Base-by-base conservation (phyloP, 2,888 invertebrate genomes). In the Agrilus cyanescens region DNA sequence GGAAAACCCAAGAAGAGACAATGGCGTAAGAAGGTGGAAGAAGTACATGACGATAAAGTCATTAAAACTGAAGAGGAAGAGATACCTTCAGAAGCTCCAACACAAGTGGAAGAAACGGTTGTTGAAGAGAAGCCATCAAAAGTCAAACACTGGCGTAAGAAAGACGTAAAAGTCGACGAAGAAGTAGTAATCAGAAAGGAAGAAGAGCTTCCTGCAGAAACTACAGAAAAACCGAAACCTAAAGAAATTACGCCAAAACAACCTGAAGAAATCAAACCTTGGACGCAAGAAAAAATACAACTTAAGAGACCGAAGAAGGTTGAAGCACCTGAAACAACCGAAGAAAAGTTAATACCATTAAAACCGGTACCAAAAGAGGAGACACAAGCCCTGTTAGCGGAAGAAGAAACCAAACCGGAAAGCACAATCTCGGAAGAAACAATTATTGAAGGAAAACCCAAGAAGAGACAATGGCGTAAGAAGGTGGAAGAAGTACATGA, bases 381-480 rank as follows among this genome's bases (percentile, higher is more conserved):
- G 4, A 25, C 25, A 10, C 20, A 25, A 8, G 25, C 25, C 10
- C 1, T 25, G 2, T 1, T 25, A 25, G 45, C 36, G 45, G 49
- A 57, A 51, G 46, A 58, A 56, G 46, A 52, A 43, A 45, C 48
- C 38, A 56, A 49, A 48, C 43, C 53, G 40, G 32, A 45, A 46
- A 33, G 46, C 29, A 10, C 34, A 40, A 48, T 38, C 20, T 30
- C n/a, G 25, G 36, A 32, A 14, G 33, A 36, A 37, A 49, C 38
- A 36, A 37, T 29, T 35, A 32, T 25, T 35, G 33, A 37, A 42
- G 30, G n/a, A 40, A 45, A 32, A 41, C 30, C 33, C 31, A 16
- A 32, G 37, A 8, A 38, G 36, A 14, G 47, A 49, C 40, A 48
- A 48, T 29, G 38, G 44, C 7, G 48, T 44, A 37, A 25, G 50